Evolutionary conservation across 2,113 vertebrate species (phyloP).

Genomic region (Cepphus grylle): DNA sequence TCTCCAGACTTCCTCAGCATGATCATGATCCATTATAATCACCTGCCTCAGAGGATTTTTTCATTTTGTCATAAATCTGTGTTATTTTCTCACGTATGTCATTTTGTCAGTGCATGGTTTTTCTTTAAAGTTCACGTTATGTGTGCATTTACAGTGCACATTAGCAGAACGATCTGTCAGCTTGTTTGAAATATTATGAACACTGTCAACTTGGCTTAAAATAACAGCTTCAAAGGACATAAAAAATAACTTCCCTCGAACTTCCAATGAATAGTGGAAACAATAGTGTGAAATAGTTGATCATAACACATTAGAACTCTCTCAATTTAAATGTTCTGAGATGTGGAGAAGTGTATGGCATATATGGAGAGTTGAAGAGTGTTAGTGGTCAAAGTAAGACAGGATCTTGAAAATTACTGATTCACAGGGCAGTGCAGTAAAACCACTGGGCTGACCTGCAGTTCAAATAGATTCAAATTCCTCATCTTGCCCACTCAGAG

Average conservation of each 20-base stretch:
- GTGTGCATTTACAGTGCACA: conserved; percentile 17
- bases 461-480: neutral
- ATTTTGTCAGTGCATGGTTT: conserved; percentile 9
- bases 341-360: neutral
- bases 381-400: neutral
- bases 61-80: conserved; percentile 31
- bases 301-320: neutral
- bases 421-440: neutral
- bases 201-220: conserved; percentile 50
- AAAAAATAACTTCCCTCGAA: conserved; percentile 49
- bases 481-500: neutral
- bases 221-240: conserved; percentile 34
- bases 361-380: neutral
- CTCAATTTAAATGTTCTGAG: neutral
- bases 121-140: neutral
- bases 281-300: neutral
- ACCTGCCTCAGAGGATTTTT: conserved; percentile 29
- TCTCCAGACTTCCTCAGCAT: conserved; percentile 18
- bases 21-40: conserved; percentile 44
- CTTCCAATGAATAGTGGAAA: conserved; percentile 26
- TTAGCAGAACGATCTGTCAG: conserved; percentile 1
- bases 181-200: conserved; percentile 45
- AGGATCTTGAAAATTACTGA: neutral
- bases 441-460: neutral
- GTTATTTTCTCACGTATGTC: conserved; percentile 16